Conservation (phyloP, 2,888 invertebrate species). For the Euclidia mi region DNA sequence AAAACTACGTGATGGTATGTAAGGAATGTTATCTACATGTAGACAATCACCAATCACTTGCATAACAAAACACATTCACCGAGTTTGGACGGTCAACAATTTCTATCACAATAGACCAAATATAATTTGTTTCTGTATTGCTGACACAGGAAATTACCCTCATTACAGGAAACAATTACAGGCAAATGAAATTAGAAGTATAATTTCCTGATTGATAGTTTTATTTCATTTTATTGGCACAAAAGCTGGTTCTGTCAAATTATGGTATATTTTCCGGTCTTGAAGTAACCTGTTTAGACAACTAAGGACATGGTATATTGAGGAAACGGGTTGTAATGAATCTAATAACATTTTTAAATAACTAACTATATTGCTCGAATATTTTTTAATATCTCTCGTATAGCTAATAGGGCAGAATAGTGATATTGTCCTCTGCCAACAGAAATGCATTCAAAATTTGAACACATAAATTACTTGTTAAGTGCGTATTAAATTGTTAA, state of each 20-base stretch:
- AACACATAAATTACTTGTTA: no score
- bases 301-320: background rate
- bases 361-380: no score
- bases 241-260: constrained; percentile 1
- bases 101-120: constrained; percentile 15
- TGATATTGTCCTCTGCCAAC: no score
- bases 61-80: constrained; percentile 13
- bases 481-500: no score
- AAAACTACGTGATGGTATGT: no score
- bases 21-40: no score
- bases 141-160: constrained; percentile 19
- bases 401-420: no score
- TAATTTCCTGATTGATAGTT: constrained; percentile 36
- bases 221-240: constrained; percentile 2
- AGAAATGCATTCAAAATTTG: no score
- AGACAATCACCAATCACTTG: constrained; percentile 4
- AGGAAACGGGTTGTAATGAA: background rate
- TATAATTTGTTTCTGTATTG: constrained; percentile 15
- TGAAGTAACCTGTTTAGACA: background rate
- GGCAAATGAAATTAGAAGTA: constrained; percentile 18
- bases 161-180: constrained; percentile 49
- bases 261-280: background rate
- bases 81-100: constrained; percentile 6
- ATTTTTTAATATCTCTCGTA: no score
- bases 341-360: background rate